phyloP scores from a whole-genome alignment of 1,140 invertebrate species.

The Belonocnema kinseyi region DNA sequence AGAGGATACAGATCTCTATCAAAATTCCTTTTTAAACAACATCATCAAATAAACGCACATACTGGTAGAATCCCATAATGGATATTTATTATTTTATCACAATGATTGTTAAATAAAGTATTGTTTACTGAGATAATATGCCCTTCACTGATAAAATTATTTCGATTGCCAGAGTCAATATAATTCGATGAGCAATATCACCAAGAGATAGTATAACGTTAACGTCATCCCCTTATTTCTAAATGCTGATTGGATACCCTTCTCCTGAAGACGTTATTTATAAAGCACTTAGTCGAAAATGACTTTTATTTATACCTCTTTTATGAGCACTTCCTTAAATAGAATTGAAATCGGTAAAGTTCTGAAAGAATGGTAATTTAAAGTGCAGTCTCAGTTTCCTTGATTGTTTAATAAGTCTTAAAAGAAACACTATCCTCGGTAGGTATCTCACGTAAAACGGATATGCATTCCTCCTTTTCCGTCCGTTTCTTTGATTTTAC shows the following conservation, averaged over 20 bases:
- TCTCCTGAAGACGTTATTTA: not conserved
- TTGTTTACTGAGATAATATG: too few relatives aligned
- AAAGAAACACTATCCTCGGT: not conserved
- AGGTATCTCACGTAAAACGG: constrained; percentile 2
- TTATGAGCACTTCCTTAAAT: constrained; percentile 8
- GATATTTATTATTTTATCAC: too few relatives aligned
- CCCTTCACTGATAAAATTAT: not conserved
- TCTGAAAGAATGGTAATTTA: not conserved
- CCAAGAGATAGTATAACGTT: not conserved
- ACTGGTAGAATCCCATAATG: too few relatives aligned
- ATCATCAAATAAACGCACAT: too few relatives aligned
- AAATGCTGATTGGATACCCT: constrained; percentile 1
- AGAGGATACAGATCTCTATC: too few relatives aligned
- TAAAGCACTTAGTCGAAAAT: not conserved
- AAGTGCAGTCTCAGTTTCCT: constrained; percentile 8
- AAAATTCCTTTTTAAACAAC: too few relatives aligned
- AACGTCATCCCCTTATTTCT: not conserved
- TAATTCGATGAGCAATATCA: constrained; percentile 14
- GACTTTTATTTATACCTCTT: constrained; percentile 20
- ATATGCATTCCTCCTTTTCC: constrained; percentile 19
- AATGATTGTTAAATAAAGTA: too few relatives aligned
- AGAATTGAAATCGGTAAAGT: not conserved
- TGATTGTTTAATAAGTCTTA: constrained; percentile 26
- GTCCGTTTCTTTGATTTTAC: constrained; percentile 18
- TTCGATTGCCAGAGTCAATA: constrained; percentile 7